Base-by-base conservation (phyloP, 2,888 invertebrate species). In the Phorcus lineatus region DNA sequence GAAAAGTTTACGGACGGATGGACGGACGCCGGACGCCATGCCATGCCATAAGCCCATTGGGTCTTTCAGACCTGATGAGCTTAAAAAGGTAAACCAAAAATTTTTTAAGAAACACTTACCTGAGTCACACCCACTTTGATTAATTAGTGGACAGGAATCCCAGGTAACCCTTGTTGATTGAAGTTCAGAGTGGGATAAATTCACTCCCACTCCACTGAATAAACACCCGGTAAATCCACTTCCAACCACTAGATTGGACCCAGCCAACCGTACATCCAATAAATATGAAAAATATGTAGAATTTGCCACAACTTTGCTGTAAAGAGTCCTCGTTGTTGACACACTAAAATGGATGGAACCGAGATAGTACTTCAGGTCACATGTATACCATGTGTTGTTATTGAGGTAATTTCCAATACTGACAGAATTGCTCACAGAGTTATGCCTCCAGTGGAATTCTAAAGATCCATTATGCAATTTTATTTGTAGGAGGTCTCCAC, bases 141-240 rank as follows among this genome's bases (percentile, higher is more conserved):
- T 31, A 19, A 19, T 76, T 16, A 24, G 17, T 3, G 67, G 36
- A 76, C 80, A 80, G n/a, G 62, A 62, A 16, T 76, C 53, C 57
- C 67, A 67, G 24, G 53, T 40, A 6, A 77, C 66, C 7, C 66
- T 66, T 2, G 70, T 62, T n/a, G 62, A 31, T n/a, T 7, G 22
- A 47, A 77, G 54, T 1, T 52, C 53, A 9, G 67, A 9, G n/a
- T 24, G 31, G 22, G 75, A 70, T 82, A 87, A 87, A 79, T 84
- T 81, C 82, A 88, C 81, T 82, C 83, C 85, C 0, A 87, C 86
- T 22, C 88, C 88, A 22, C 87, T 82, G 83, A 86, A 80, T 3
- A 88, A 76, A 83, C 88, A 88, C 1, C 88, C 88, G 13, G 85
- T 86, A 78, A 82, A 87, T 11, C 79, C 78, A n/a, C 75, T 70